Percentiles rank a stretch among this genome's conserved stretches.
Conservation (phyloP, 2,888 invertebrate species). For the Leptopilina myrica region DNA sequence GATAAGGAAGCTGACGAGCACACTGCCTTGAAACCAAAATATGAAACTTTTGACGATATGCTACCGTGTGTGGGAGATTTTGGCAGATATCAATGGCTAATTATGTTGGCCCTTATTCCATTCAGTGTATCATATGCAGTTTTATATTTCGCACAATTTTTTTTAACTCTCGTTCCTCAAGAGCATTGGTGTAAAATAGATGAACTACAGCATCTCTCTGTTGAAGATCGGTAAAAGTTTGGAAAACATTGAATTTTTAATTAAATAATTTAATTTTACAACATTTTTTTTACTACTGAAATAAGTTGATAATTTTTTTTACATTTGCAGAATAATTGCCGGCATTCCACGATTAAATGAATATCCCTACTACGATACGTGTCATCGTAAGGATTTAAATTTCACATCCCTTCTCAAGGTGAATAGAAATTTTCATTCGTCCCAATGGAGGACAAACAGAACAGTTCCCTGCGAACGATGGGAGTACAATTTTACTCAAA, state of each 20-base stretch:
- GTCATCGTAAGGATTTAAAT: conserved; percentile 76
- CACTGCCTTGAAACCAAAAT: conserved; percentile 64
- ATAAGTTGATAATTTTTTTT: no score
- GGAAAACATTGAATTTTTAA: no score
- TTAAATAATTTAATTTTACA: no score
- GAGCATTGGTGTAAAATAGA: conserved; percentile 77
- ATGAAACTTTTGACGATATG: conserved; percentile 77
- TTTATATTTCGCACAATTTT: conserved; percentile 78
- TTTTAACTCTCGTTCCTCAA: conserved; percentile 76
- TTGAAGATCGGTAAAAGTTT: conserved; percentile 72
- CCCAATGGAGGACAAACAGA: conserved; percentile 57
- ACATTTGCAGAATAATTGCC: conserved; percentile 68
- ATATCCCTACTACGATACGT: conserved; percentile 74
- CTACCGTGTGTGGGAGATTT: conserved; percentile 78
- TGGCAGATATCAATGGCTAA: conserved; percentile 77
- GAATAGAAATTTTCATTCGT: conserved; percentile 47
- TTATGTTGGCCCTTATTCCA: conserved; percentile 77
- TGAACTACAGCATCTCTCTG: conserved; percentile 70
- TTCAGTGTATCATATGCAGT: conserved; percentile 77
- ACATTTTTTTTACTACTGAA: no score
- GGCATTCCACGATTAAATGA: conserved; percentile 68
- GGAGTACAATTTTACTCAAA: conserved; percentile 78
- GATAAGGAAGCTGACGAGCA: conserved; percentile 62
- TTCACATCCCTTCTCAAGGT: conserved; percentile 67
- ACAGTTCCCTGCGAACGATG: conserved; percentile 74